These are phyloP conservation scores for Pseudomyrmex pallidus DNA, from an alignment of 1,140 invertebrate genomes.

Conservation along the genomic window DNA sequence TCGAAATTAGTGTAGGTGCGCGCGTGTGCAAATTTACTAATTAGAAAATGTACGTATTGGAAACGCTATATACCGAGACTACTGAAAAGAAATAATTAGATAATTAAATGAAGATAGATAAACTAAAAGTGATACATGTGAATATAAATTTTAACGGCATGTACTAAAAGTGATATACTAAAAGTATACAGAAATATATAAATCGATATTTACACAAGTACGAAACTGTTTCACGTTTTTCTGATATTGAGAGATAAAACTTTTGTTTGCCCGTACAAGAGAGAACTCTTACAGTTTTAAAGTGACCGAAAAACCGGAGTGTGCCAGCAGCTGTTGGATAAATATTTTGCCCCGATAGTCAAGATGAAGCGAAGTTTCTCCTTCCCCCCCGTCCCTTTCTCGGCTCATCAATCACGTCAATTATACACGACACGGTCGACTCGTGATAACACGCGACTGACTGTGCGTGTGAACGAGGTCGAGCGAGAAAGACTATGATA, in stretches of 20 bases:
- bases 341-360: slow-evolving; percentile 64
- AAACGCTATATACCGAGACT: not conserved
- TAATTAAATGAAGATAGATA: too few species aligned
- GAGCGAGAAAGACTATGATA: slow-evolving; percentile 14
- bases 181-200: too few species aligned
- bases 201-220: too few species aligned
- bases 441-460: slow-evolving; percentile 56
- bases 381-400: slow-evolving; percentile 18
- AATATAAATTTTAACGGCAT: too few species aligned
- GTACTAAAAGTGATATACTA: too few species aligned
- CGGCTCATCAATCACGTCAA: slow-evolving; percentile 68
- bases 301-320: slow-evolving; percentile 58
- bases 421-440: slow-evolving; percentile 61
- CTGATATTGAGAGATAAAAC: too few species aligned
- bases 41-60: slow-evolving; percentile 28
- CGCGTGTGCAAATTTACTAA: slow-evolving; percentile 35
- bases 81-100: not conserved
- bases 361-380: slow-evolving; percentile 60
- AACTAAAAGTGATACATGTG: too few species aligned
- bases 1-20: slow-evolving; percentile 38
- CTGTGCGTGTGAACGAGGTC: slow-evolving; percentile 11
- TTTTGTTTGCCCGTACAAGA: not conserved
- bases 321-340: slow-evolving; percentile 58
- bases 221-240: slow-evolving; percentile 2
- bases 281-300: slow-evolving; percentile 13